Percentiles rank a stretch among this genome's conserved stretches.
Conservation (phyloP, 2,888 invertebrate genomes). For the Trichogramma evanescens region DNA sequence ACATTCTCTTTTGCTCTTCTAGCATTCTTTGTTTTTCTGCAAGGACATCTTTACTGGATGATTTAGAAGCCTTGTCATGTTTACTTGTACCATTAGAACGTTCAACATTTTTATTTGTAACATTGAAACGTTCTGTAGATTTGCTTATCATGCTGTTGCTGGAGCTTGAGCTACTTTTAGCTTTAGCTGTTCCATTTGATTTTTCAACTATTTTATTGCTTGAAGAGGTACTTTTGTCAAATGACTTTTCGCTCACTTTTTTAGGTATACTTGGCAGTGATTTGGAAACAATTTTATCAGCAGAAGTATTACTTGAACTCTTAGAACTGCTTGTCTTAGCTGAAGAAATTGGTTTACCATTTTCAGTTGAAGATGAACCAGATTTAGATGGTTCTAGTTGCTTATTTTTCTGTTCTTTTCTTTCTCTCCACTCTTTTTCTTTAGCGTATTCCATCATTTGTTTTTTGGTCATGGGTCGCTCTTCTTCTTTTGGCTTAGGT, state of each 20-base stretch:
- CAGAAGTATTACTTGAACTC: slow-evolving; percentile 11
- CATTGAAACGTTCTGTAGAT: slow-evolving; percentile 1
- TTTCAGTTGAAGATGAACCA: slow-evolving; percentile 4
- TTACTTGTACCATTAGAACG: slow-evolving; percentile 2
- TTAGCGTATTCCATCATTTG: slow-evolving; percentile 70
- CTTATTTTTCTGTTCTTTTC: slow-evolving; percentile 37
- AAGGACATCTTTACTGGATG: slow-evolving; percentile 33
- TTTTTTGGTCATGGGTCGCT: slow-evolving; percentile 71
- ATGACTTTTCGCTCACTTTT: slow-evolving; percentile 23
- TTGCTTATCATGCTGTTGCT: slow-evolving; percentile 9
- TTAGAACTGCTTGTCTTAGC: slow-evolving; percentile 7
- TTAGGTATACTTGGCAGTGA: slow-evolving; percentile 16
- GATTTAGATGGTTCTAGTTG: slow-evolving; percentile 22
- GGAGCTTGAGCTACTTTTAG: slow-evolving; percentile 16
- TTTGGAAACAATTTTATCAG: slow-evolving; percentile 14
- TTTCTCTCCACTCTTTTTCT: slow-evolving; percentile 61
- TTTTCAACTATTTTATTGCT: not conserved
- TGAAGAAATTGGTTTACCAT: slow-evolving; percentile 1
- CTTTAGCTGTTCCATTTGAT: slow-evolving; percentile 8
- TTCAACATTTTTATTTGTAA: not conserved
- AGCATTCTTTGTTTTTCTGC: slow-evolving; percentile 39
- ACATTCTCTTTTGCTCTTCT: slow-evolving; percentile 36
- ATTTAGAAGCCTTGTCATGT: slow-evolving; percentile 18
- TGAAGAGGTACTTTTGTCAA: not conserved
- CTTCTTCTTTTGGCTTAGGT: slow-evolving; percentile 49